Evolutionary conservation across 2,113 vertebrate genomes (phyloP).

Genomic region (Gymnarchus niloticus): DNA sequence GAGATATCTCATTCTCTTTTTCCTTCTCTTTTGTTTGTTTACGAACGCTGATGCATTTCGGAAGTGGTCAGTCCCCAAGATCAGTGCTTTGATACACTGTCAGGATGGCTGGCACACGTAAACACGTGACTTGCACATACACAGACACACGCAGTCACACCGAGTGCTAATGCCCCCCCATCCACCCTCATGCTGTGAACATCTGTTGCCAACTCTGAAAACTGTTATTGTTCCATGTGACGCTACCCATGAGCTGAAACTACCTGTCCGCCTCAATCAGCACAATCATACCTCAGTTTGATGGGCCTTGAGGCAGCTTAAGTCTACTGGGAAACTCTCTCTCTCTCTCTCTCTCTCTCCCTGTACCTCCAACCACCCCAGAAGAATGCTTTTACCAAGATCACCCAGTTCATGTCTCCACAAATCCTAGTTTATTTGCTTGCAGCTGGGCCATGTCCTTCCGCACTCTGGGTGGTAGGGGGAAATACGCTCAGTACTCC

Average conservation of each 20-base stretch:
- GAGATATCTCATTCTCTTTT: not conserved
- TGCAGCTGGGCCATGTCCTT: not conserved
- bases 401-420: not conserved
- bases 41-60: not conserved
- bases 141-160: not conserved
- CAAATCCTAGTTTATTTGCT: slow-evolving; percentile 3
- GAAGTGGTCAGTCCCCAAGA: not conserved
- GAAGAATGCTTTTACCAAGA: not conserved
- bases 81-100: not conserved
- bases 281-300: slow-evolving; percentile 48
- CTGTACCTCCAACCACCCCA: slow-evolving; percentile 14
- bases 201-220: slow-evolving; percentile 35
- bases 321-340: slow-evolving; percentile 53
- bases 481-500: not conserved
- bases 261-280: slow-evolving; percentile 65
- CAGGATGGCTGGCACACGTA: not conserved
- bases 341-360: slow-evolving; percentile 33
- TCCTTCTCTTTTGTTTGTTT: not conserved
- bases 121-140: too few species aligned
- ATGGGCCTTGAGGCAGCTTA: slow-evolving; percentile 62
- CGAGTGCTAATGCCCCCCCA: slow-evolving; percentile 25
- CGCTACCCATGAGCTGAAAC: slow-evolving; percentile 56
- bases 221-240: slow-evolving; percentile 36
- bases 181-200: slow-evolving; percentile 36
- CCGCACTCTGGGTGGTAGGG: not conserved